A percentile compares a stretch with the other conserved stretches of the same genome.
Evolutionary conservation across 2,888 invertebrate species (phyloP).

Genomic region (Hyposoter didymator): DNA sequence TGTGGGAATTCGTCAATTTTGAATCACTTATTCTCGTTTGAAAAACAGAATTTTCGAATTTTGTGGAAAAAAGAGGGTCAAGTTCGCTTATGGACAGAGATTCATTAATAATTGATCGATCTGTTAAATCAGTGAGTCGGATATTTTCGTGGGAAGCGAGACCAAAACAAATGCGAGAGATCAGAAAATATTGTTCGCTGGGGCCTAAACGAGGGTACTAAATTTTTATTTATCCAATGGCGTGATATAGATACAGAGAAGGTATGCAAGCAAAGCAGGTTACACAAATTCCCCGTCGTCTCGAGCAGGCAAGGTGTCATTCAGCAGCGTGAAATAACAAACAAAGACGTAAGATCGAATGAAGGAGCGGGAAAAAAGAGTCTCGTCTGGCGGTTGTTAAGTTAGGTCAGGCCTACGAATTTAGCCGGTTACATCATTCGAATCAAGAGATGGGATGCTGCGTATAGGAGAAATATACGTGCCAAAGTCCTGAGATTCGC

Average conservation of each 20-base stretch:
- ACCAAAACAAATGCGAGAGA: neutral
- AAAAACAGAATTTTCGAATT: too few relatives aligned
- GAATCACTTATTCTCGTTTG: too few relatives aligned
- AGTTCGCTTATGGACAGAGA: too few relatives aligned
- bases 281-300: constrained; percentile 38
- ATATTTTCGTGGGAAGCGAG: neutral
- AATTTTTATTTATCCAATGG: constrained; percentile 21
- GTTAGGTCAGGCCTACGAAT: constrained; percentile 77
- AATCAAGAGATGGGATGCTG: constrained; percentile 6
- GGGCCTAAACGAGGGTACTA: neutral
- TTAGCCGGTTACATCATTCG: constrained; percentile 74
- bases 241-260: neutral
- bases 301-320: constrained; percentile 38
- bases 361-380: constrained; percentile 30
- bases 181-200: constrained; percentile 1
- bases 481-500: constrained; percentile 8
- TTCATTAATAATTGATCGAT: neutral
- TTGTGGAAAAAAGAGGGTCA: neutral
- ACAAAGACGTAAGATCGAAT: constrained; percentile 44
- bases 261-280: constrained; percentile 28
- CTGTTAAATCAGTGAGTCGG: neutral
- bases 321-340: constrained; percentile 38
- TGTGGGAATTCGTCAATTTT: too few relatives aligned
- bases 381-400: constrained; percentile 65
- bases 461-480: neutral